Evolutionary conservation across 1,140 invertebrate genomes (phyloP), one percentile per base, ranked within the genome.

Genomic region (Diorhabda elongata): DNA sequence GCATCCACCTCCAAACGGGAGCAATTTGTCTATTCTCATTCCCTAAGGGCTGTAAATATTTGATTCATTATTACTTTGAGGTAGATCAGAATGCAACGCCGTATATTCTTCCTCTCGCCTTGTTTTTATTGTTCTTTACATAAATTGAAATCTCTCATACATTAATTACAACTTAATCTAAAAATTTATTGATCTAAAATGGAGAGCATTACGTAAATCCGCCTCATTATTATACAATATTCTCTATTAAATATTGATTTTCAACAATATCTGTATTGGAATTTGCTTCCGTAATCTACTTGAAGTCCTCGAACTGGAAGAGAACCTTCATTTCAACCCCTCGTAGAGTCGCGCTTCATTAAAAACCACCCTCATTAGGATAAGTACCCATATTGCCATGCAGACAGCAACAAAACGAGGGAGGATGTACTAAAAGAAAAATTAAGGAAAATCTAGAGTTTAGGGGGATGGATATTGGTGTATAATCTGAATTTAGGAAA

Each of bases 341-440:
- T n/a, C n/a, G 6, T 6, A 52, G 47, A 52, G 47, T 52, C 47
- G 47, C 47, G 47, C 47, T 52, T 52, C 47, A 52, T 52, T 52
- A 52, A 52, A 52, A 52, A 52, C 47, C 47, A 52, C 47, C 47
- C 47, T 52, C 47, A 52, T 52, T 52, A 52, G n/a, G 47, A 52
- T 52, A 52, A 52, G 47, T 52, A 52, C 47, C 47, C 47, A 52
- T 52, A 52, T 52, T 52, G 47, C 47, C 47, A 52, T 52, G 47
- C 47, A 52, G 47, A 52, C 47, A n/a, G 47, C 47, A 52, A 8
- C 47, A 52, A 52, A 52, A 52, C 47, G 47, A 52, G 47, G 26
- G 26, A 52, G 4, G 47, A 52, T 52, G n/a, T 52, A 52, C 6
- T n/a, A 52, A 26, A 52, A 52, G 47, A 52, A 52, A 52, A 52